Evolutionary conservation across 2,113 vertebrate genomes (phyloP).

Genomic region (Raja brachyura): DNA sequence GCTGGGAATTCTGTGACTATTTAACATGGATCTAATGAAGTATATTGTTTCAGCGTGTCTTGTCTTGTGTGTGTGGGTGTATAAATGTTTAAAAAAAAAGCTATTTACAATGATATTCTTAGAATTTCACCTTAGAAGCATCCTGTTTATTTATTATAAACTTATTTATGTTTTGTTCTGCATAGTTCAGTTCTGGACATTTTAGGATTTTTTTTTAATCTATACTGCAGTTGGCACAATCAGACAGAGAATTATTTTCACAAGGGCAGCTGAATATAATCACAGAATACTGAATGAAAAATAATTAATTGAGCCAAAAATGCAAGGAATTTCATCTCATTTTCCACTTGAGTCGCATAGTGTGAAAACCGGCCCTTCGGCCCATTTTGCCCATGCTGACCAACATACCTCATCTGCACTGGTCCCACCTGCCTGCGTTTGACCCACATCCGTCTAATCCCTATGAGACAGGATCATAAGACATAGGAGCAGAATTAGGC

Average conservation of each 20-base stretch:
- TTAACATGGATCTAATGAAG: constrained; percentile 52
- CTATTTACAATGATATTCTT: constrained; percentile 60
- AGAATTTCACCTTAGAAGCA: constrained; percentile 60
- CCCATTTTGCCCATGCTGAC: no score
- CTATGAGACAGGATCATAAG: no score
- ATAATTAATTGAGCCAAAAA: background rate
- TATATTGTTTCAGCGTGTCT: constrained; percentile 54
- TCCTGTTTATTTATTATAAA: constrained; percentile 69
- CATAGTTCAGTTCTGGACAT: constrained; percentile 70
- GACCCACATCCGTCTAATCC: no score
- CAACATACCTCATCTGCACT: no score
- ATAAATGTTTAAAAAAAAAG: constrained; percentile 42
- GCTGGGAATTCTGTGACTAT: constrained; percentile 53
- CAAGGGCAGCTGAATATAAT: background rate
- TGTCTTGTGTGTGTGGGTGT: constrained; percentile 44
- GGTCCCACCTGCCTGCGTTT: no score
- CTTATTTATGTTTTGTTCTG: constrained; percentile 77
- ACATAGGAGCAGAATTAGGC: no score
- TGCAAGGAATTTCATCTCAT: background rate
- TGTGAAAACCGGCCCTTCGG: no score
- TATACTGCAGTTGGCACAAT: constrained; percentile 29
- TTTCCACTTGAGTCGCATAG: no score
- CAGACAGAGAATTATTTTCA: background rate
- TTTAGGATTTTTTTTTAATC: constrained; percentile 45
- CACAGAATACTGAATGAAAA: background rate